Evolutionary conservation across 2,888 invertebrate genomes (phyloP), one percentile per base, ranked within the genome.

Genomic region (Amphimallon solstitiale): DNA sequence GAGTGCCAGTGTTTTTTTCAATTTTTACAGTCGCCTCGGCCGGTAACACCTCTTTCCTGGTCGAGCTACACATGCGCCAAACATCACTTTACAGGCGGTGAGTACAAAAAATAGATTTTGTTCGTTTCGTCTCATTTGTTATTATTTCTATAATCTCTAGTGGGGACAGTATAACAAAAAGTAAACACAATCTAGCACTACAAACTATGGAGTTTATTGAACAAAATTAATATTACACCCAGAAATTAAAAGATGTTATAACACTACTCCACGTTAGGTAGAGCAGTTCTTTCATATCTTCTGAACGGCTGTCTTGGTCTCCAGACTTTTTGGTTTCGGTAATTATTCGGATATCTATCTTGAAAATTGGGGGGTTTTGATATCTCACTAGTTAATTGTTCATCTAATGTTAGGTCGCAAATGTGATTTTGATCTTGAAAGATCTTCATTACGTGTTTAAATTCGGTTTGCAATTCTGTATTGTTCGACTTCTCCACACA

Each of bases 391-490:
- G 14, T 21, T 7, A 56, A 9, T 40, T 56, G 56, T 21, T 56
- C 23, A 5, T 56, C 56, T 43, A 56, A 40, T 7, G 21, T 43
- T 7, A 9, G 1, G 15, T 56, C 15, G 2, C 40, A 56, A 23
- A 56, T 56, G 19, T 56, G 23, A 9, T 56, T 56, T 43, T 56
- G 43, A 3, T 56, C 43, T 21, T 43, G 10, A n/a, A 56, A 56
- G 29, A 56, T 56, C 23, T 43, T 43, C 56, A 56, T 40, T 17
- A 56, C 4, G n/a, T 56, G 56, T 3, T 56, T 21, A 29, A 56
- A 56, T 43, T 56, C 56, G 15, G 4, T 23, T 9, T 40, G 37
- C 1, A 56, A 12, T 43, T 40, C 40, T 1, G 43, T 43, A 40
- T 56, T 56, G 10, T 56, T 43, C 12, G 21, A 9, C n/a, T 56